Evolutionary conservation across 2,113 vertebrate species (phyloP).

Genomic region (Albula goreensis): DNA sequence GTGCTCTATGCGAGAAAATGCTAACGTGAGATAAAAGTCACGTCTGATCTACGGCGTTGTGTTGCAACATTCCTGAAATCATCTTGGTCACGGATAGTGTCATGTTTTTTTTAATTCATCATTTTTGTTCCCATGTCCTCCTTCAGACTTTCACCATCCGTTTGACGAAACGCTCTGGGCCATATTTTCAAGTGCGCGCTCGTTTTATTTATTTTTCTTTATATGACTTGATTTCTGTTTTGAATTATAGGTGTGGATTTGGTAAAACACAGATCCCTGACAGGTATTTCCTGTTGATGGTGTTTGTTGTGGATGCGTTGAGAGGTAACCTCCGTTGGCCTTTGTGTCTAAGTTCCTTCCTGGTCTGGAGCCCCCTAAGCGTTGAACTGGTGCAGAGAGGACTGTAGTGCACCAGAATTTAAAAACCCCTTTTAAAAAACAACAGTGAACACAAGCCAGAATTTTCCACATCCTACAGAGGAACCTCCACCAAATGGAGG

Average conservation of each 20-base stretch:
- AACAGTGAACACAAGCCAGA: too few relatives aligned
- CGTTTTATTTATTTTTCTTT: background rate
- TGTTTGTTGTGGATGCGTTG: background rate
- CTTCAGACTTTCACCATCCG: background rate
- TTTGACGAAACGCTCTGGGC: background rate
- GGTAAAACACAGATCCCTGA: background rate
- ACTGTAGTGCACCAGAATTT: too few relatives aligned
- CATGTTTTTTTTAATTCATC: background rate
- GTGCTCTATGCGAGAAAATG: background rate
- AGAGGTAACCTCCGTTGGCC: background rate
- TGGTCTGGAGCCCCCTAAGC: background rate
- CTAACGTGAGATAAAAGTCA: too few relatives aligned
- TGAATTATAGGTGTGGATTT: background rate
- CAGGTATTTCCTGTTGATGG: conserved; percentile 1
- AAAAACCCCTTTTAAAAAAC: too few relatives aligned
- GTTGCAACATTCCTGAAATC: background rate
- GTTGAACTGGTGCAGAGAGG: too few relatives aligned
- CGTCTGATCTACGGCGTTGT: too few relatives aligned
- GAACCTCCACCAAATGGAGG: too few relatives aligned
- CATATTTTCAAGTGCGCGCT: too few relatives aligned
- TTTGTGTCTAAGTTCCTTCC: background rate
- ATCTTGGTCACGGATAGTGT: background rate
- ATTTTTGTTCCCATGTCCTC: background rate
- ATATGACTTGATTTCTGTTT: background rate
- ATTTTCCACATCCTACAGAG: too few relatives aligned